Base-by-base conservation (phyloP, 1,140 invertebrate genomes). In the Idris sp. region DNA sequence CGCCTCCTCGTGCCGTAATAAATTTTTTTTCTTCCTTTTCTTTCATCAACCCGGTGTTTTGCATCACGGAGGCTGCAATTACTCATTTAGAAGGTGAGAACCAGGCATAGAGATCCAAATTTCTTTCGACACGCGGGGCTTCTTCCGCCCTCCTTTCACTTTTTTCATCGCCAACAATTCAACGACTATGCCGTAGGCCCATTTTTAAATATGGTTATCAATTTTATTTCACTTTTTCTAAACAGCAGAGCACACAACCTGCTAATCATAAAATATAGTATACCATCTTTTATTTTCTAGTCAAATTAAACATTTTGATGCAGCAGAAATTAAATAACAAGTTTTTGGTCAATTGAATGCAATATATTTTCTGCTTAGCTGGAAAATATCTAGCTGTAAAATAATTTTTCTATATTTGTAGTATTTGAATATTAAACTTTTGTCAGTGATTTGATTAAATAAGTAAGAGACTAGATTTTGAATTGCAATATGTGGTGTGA, bases 21-120 rank as follows among this genome's bases (percentile, higher is more conserved):
- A 41, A 77, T 79, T 77, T 71, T 76, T 76, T 80, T 84, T 75
- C 76, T 72, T 43, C 74, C 65, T 51, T 59, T 78, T 80, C 43
- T 80, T 80, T 82, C 81, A 79, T 78, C 79, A 77, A 72, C 54
- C 48, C 25, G 74, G 79, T 78, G 74, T 76, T 62, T 58, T 77
- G 79, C 77, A 81, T 83, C 83, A 83, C 77, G 79, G 83, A 84
- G 81, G 81, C 82, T 85, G 79, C 82, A 84, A 85, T 85, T 85
- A 85, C 82, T 84, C 83, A 85, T 84, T 85, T 84, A 83, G 82
- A 58, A 84, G 83, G 84, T 82, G 83, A 85, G 84, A 85, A 83
- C 79, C 82, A 14, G 31, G 41, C 54, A 48, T 30, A 54, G 51
- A 56, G 40, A 67, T 56, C 51, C 51, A 81, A 83, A 84, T 82